phyloP scores from a whole-genome alignment of 2,888 invertebrate genomes.

The Idaea biselata region DNA sequence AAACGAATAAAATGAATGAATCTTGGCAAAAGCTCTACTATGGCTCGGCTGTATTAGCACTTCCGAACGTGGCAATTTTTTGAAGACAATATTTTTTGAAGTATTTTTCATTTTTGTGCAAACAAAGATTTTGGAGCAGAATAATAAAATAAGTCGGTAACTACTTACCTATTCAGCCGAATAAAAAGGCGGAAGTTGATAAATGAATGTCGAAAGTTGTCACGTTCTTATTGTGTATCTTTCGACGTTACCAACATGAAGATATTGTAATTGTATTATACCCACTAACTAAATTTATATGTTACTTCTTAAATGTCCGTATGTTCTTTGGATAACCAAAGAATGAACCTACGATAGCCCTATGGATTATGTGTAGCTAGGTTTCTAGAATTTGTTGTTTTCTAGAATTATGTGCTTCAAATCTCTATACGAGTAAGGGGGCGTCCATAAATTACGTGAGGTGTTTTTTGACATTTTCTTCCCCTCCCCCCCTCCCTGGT shows the following conservation, averaged over 20 bases:
- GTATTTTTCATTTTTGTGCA: background rate
- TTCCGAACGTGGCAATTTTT: constrained; percentile 35
- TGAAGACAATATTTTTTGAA: constrained; percentile 10
- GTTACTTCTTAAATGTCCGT: background rate
- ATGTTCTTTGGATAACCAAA: too few species aligned
- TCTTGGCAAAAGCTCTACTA: constrained; percentile 33
- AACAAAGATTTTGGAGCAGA: background rate
- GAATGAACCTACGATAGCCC: too few species aligned
- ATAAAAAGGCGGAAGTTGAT: background rate
- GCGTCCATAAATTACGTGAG: too few species aligned
- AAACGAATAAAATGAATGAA: constrained; percentile 24
- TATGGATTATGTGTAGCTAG: too few species aligned
- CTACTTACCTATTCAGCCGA: background rate
- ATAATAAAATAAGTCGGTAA: background rate
- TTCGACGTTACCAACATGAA: constrained; percentile 4
- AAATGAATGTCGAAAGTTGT: constrained; percentile 2
- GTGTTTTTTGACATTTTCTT: too few species aligned
- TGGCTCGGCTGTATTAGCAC: constrained; percentile 35
- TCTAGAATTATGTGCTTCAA: too few species aligned
- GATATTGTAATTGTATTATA: background rate
- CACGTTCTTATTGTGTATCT: background rate
- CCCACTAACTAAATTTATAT: background rate
- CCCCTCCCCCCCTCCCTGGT: too few species aligned
- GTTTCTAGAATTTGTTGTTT: too few species aligned
- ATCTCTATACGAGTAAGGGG: too few species aligned